Conservation (phyloP, 2,113 vertebrate genomes). For the Garra rufa region DNA sequence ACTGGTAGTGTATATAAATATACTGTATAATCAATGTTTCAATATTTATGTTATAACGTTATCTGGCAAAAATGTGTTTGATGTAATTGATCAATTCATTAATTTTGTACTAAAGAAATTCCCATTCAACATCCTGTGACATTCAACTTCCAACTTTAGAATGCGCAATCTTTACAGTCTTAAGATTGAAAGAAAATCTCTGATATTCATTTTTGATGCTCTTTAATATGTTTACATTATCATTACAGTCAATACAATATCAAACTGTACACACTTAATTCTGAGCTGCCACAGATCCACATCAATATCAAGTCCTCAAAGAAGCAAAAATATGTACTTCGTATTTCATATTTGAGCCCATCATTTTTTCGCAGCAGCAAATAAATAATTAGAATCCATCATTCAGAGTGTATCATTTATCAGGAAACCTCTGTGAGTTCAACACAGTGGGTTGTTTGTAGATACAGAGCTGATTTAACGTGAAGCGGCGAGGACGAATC, state of each 20-base stretch:
- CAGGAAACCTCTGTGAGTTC: constrained; percentile 65
- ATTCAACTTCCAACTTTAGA: neutral
- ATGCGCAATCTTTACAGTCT: neutral
- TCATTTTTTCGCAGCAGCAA: constrained; percentile 19
- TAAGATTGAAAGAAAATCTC: neutral
- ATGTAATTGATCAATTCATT: neutral
- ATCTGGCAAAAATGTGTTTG: neutral
- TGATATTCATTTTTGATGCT: neutral
- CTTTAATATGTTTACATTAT: neutral
- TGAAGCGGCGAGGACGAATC: constrained; percentile 41
- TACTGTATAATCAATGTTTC: neutral
- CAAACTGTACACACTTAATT: neutral
- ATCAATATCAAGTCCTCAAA: neutral
- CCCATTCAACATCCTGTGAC: neutral
- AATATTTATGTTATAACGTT: neutral
- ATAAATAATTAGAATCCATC: constrained; percentile 41
- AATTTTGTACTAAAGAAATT: neutral
- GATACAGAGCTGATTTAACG: constrained; percentile 52
- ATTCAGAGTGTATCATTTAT: constrained; percentile 4
- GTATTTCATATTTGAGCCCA: neutral
- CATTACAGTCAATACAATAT: constrained; percentile 2
- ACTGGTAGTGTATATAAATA: neutral
- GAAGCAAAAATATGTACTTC: neutral
- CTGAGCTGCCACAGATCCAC: neutral
- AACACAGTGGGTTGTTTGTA: constrained; percentile 47